These are phyloP conservation scores for Panulirus ornatus DNA, from an alignment of 1,140 invertebrate species.

Conservation along the genomic window DNA sequence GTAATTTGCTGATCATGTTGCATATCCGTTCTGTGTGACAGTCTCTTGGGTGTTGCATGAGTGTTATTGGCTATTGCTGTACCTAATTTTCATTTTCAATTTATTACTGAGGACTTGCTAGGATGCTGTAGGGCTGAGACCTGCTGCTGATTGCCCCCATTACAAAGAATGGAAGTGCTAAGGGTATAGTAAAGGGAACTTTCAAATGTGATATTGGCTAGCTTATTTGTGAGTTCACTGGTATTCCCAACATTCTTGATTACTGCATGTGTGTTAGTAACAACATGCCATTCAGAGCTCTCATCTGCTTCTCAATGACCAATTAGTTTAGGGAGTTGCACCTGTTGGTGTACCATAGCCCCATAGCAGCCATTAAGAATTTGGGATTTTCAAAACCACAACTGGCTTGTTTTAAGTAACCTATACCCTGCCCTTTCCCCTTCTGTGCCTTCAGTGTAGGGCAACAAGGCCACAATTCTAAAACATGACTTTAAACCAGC, in stretches of 20 bases:
- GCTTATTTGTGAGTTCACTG: background rate
- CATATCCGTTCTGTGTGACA: conserved; percentile 26
- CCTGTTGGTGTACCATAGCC: conserved; percentile 9
- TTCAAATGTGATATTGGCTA: conserved; percentile 2
- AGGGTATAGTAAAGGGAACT: conserved; percentile 33
- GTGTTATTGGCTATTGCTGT: conserved; percentile 31
- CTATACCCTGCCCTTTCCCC: conserved; percentile 22
- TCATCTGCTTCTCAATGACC: conserved; percentile 9
- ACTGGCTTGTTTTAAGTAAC: conserved; percentile 22
- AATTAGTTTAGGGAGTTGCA: conserved; percentile 26
- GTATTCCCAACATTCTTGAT: background rate
- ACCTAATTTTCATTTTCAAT: conserved; percentile 26
- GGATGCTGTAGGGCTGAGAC: conserved; percentile 38
- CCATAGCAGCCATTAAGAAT: conserved; percentile 23
- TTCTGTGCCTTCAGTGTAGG: conserved; percentile 42
- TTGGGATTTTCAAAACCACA: background rate
- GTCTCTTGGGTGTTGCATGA: conserved; percentile 27
- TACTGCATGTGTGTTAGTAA: background rate
- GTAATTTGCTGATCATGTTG: background rate
- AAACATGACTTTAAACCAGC: conserved; percentile 30
- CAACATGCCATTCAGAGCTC: background rate
- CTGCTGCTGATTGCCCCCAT: conserved; percentile 44
- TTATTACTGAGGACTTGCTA: conserved; percentile 25
- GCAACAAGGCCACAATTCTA: conserved; percentile 14
- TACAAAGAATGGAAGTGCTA: conserved; percentile 35